phyloP scores from a whole-genome alignment of 2,888 invertebrate genomes.

The Caenorhabditis doughertyi region DNA sequence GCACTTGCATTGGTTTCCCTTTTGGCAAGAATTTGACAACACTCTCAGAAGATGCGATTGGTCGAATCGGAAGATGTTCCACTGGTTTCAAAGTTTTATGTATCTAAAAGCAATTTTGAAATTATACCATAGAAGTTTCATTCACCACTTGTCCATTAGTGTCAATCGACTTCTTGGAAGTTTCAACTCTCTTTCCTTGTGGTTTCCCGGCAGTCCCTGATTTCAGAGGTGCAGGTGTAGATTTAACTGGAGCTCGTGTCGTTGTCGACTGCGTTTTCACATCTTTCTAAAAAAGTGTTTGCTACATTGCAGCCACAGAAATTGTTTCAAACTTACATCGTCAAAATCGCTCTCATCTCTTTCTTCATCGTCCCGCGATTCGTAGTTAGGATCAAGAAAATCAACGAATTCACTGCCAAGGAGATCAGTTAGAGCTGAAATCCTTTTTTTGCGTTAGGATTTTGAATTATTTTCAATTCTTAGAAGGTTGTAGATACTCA shows the following conservation, averaged over 20 bases:
- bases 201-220: slow-evolving; percentile 12
- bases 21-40: slow-evolving; percentile 41
- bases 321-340: too few species aligned
- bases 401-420: slow-evolving; percentile 76
- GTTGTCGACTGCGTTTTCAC: background rate
- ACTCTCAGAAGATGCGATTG: slow-evolving; percentile 34
- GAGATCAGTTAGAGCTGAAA: slow-evolving; percentile 75
- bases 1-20: slow-evolving; percentile 59
- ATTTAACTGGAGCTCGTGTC: background rate
- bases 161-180: slow-evolving; percentile 45
- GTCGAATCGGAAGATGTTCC: slow-evolving; percentile 44
- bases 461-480: background rate
- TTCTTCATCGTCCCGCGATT: slow-evolving; percentile 70
- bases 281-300: slow-evolving; percentile 20
- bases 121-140: too few species aligned
- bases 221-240: slow-evolving; percentile 2
- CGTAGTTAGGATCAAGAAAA: slow-evolving; percentile 76
- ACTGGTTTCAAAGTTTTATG: slow-evolving; percentile 40
- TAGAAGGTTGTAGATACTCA: background rate
- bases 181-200: slow-evolving; percentile 40
- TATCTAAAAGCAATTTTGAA: background rate
- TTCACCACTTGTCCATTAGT: slow-evolving; percentile 43
- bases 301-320: background rate
- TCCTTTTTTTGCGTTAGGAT: background rate
- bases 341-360: slow-evolving; percentile 54